A percentile compares a stretch with the other conserved stretches of the same genome.
Evolutionary conservation across 35 echinoderm and acorn worm genomes (phyloP).

Genomic region (Apostichopus parvimensis): DNA sequence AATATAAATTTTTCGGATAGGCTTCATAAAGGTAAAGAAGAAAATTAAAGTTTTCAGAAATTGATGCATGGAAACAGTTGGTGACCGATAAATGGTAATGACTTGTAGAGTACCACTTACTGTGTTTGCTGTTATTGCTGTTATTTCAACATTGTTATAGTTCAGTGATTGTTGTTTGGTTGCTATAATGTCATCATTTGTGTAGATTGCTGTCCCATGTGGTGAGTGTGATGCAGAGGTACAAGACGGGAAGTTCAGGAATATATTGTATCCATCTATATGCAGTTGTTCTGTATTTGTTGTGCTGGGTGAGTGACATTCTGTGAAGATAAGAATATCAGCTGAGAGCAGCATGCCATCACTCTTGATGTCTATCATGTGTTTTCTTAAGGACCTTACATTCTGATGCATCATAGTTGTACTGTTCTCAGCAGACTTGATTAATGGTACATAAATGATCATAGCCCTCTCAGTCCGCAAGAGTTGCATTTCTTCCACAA

Average conservation of each 20-base stretch:
- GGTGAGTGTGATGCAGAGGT: not conserved
- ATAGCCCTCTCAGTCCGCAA: slow-evolving; percentile 15
- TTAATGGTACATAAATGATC: not conserved
- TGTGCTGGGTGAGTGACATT: slow-evolving; percentile 2
- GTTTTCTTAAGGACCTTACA: slow-evolving; percentile 20
- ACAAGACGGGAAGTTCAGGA: not conserved
- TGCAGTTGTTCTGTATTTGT: not conserved
- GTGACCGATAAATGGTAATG: not conserved
- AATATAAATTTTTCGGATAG: not conserved
- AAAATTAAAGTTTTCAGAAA: too few relatives aligned
- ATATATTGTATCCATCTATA: slow-evolving; percentile 32
- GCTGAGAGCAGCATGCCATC: not conserved
- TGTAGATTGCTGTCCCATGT: not conserved
- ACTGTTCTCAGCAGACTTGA: not conserved
- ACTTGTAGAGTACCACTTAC: not conserved
- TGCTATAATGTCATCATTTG: not conserved
- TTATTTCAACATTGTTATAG: too few relatives aligned
- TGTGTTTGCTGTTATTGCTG: too few relatives aligned
- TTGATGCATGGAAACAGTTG: not conserved
- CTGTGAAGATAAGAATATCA: slow-evolving; percentile 40
- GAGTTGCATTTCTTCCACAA: slow-evolving; percentile 32
- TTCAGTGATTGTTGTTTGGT: too few relatives aligned
- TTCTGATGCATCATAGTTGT: slow-evolving; percentile 29
- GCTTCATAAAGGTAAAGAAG: too few relatives aligned
- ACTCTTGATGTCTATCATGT: slow-evolving; percentile 14